A percentile compares a stretch with the other conserved stretches of the same genome.
Conservation (phyloP, 2,888 invertebrate species). For the Tricholauxania praeusta region DNA sequence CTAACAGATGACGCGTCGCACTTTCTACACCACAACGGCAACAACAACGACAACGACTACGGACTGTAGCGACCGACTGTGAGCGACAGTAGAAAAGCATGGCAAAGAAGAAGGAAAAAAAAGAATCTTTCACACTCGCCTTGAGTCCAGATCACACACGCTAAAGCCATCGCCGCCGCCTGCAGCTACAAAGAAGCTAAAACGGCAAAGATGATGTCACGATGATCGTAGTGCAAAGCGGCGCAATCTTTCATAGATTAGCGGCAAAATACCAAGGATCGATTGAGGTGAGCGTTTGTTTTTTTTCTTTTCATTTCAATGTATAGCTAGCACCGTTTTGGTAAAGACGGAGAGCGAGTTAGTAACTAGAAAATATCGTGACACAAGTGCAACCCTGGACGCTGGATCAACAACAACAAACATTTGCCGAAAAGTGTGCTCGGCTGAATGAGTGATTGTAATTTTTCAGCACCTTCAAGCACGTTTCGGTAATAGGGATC, state of each 20-base stretch:
- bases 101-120: too few relatives aligned
- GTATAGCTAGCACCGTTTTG: not conserved
- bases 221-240: constrained; percentile 51
- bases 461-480: constrained; percentile 19
- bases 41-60: not conserved
- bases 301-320: not conserved
- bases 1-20: not conserved
- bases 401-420: not conserved
- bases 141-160: too few relatives aligned
- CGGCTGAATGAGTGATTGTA: constrained; percentile 4
- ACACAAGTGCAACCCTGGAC: constrained; percentile 17
- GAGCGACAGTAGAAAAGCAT: too few relatives aligned
- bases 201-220: constrained; percentile 52
- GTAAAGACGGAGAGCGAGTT: not conserved
- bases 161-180: too few relatives aligned
- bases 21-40: not conserved
- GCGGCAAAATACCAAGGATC: constrained; percentile 9
- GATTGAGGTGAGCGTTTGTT: constrained; percentile 9
- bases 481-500: constrained; percentile 10
- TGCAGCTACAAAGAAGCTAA: constrained; percentile 3
- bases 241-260: constrained; percentile 27
- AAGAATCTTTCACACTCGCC: too few relatives aligned
- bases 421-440: constrained; percentile 7
- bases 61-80: not conserved
- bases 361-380: constrained; percentile 20